phyloP scores from a whole-genome alignment of 2,888 invertebrate species.

The Branchellion lobata region DNA sequence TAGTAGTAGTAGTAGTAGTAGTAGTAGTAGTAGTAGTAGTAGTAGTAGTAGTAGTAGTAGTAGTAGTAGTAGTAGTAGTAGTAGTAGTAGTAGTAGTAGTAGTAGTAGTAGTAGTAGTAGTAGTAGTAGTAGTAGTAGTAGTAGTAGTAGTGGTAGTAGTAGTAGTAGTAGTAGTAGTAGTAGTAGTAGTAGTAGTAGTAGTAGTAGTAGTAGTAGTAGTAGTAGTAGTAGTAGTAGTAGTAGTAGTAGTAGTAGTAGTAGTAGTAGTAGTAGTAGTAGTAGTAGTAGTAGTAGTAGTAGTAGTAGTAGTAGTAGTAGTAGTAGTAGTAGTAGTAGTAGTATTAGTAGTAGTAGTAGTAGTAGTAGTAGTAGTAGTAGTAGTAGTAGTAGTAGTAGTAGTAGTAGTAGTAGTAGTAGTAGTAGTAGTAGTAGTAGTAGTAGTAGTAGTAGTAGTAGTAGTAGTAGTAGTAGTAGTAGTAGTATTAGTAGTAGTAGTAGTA shows the following conservation, averaged over 20 bases:
- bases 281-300: constrained; percentile 39
- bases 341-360: constrained; percentile 15
- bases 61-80: not conserved
- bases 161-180: not conserved
- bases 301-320: constrained; percentile 10
- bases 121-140: not conserved
- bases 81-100: not conserved
- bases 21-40: constrained; percentile 28
- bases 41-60: not conserved
- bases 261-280: constrained; percentile 36
- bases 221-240: not conserved
- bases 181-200: not conserved
- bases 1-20: constrained; percentile 25
- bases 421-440: constrained; percentile 16
- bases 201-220: not conserved
- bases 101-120: not conserved
- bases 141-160: not conserved
- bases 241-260: not conserved
- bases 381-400: constrained; percentile 22
- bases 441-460: constrained; percentile 22
- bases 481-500: constrained; percentile 8
- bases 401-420: constrained; percentile 22
- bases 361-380: constrained; percentile 16
- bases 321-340: constrained; percentile 13
- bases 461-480: constrained; percentile 19